Base-by-base conservation (phyloP, 2,113 vertebrate species). In the Oenanthe oenanthe region DNA sequence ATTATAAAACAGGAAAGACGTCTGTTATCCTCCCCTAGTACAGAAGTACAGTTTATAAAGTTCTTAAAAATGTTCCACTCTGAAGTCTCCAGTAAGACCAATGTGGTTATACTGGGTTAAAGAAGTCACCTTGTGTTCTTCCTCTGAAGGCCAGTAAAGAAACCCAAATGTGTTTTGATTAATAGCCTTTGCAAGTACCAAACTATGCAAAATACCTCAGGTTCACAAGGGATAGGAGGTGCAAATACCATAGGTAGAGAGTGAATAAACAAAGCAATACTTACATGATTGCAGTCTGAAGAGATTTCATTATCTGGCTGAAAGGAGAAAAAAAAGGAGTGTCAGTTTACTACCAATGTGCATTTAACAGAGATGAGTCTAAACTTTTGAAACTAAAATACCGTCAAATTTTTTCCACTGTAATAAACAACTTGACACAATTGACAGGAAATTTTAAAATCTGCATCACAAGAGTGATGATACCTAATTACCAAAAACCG, bases 201-300 rank as follows among this genome's bases (percentile, higher is more conserved):
- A 75, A 43, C 31, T 8, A 50, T 43, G 45, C 26, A 70, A 81
- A 88, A 38, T 16, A 56, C 9, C 36, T n/a, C 14, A 9, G 12
- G 80, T 10, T 66, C 38, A 45, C 4, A 47, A 25, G 25, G 42
- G 10, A 53, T 5, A 9, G 4, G 20, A 54, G 20, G 19, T 62
- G 45, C 18, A 62, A 66, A 47, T 47, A 22, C 24, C 31, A 17
- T 7, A 71, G 26, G 7, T 62, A 65, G 43, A 95, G 51, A 67
- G 25, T 11, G 7, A 78, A 73, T 56, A 56, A 72, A 89, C 47
- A 93, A 76, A 74, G 25, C 31, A 62, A 89, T 93, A 99, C 99
- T 99, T 98, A 99, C 99, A 32, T 99, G 99, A 97, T 99, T 99
- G 97, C 99, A 99, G 83, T 99, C 99, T 31, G 98, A 95, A 58